Percentiles rank a stretch among this genome's conserved stretches.
These are phyloP conservation scores for Hirtodrosophila trivittata DNA, from an alignment of 2,888 invertebrate species.

Conservation along the genomic window DNA sequence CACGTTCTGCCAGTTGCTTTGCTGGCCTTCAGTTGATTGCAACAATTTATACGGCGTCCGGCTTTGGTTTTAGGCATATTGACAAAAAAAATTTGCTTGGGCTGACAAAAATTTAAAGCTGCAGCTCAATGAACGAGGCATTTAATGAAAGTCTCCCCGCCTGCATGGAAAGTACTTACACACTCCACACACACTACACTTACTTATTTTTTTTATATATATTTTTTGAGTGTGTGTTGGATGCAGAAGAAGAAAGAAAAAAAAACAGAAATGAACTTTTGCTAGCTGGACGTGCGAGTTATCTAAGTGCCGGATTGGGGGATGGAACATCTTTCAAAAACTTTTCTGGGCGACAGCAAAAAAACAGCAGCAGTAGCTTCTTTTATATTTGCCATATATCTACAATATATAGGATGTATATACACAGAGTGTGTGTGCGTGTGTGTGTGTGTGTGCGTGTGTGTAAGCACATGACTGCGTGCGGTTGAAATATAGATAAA, in stretches of 20 bases:
- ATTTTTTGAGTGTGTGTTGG: constrained; percentile 37
- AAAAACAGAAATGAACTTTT: constrained; percentile 57
- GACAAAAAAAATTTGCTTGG: constrained; percentile 15
- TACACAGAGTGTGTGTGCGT: neutral
- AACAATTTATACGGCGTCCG: constrained; percentile 72
- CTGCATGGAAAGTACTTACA: constrained; percentile 46
- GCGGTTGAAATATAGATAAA: constrained; percentile 79
- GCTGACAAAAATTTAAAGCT: constrained; percentile 57
- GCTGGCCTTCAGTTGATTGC: constrained; percentile 64
- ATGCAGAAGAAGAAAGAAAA: constrained; percentile 26
- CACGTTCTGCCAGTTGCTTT: constrained; percentile 14
- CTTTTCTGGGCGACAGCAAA: constrained; percentile 69
- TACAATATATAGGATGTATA: constrained; percentile 9
- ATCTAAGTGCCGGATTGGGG: constrained; percentile 57
- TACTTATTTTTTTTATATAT: constrained; percentile 66
- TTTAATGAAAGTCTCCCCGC: constrained; percentile 62
- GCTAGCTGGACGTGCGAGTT: constrained; percentile 72
- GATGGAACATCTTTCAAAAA: constrained; percentile 71
- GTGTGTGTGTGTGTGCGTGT: constrained; percentile 21
- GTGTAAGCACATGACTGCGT: constrained; percentile 68
- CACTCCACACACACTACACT: constrained; percentile 45
- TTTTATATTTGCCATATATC: constrained; percentile 55
- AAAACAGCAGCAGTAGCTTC: constrained; percentile 52
- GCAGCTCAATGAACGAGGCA: constrained; percentile 49
- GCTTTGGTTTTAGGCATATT: constrained; percentile 57